Base-by-base conservation (phyloP, 2,888 invertebrate genomes). In the Drosophila anomalata region DNA sequence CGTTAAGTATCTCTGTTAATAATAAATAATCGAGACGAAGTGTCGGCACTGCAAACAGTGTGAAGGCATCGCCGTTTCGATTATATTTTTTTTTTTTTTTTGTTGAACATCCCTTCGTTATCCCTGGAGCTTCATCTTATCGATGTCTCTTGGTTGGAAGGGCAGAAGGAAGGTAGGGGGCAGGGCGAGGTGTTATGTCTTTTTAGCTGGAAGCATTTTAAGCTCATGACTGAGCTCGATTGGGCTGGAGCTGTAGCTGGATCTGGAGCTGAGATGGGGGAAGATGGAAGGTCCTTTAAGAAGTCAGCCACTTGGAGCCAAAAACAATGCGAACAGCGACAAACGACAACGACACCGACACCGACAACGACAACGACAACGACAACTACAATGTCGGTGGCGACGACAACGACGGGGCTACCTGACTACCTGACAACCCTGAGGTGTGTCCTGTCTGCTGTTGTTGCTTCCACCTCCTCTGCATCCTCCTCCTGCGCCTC, bases 341-440 rank as follows among this genome's bases (percentile, higher is more conserved):
- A 17, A 17, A 17, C 17, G 17, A 17, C 17, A 17, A 17, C 17
- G 17, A 17, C 17, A 17, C 1, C 17, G 17, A 17, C 17, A 42
- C 22, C 42, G 39, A 46, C 44, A 55, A 22, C 42, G 54, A 53
- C 39, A 24, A 20, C 20, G 65, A 63, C 65, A 52, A 48, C 48
- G 54, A 47, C 54, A 44, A 60, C 60, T 39, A 12, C n/a, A 61
- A 42, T 22, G 44, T n/a, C 55, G 46, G 39, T 68, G 56, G 68
- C 51, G 67, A 70, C 51, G 58, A 67, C 58, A 51, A 71, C 62
- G 72, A 69, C 53, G 4, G 4, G 73, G 73, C 69, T 53, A 69
- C 63, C 69, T 69, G 69, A 69, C 69, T 53, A 69, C 63, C 69
- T 69, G 69, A 69, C 69, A 72, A 69, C 72, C 73, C 69, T 53